Evolutionary conservation across 2,797 vertebrate genomes (phyloP), one percentile per base, ranked within the genome.

Genomic region (Melanotaenia trifasciata): DNA sequence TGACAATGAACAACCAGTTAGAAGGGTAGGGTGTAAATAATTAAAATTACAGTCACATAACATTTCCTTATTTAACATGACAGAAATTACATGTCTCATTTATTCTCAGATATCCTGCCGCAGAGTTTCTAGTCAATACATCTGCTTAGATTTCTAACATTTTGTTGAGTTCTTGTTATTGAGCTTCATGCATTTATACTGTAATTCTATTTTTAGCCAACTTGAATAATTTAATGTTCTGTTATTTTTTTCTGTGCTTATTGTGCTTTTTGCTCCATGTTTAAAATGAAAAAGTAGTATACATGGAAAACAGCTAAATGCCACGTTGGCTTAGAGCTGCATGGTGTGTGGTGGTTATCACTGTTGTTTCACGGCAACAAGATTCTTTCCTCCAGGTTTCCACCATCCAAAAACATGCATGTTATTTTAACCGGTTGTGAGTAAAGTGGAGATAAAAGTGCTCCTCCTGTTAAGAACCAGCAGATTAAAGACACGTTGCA

Each of bases 81-180:
- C 3, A 58, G 58, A 40, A 83, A 87, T 77, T 51, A 81, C 66
- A 53, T 3, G 36, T 74, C 3, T 14, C 38, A 6, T 32, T 72
- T 71, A 36, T 13, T 43, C 50, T 36, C 11, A 32, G 18, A 50
- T 22, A 24, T 61, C 8, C 24, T 59, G 54, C 60, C 38, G 35
- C 36, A 72, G 3, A 24, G 6, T 61, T 33, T 45, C 5, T 50
- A n/a, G 9, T 45, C 12, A 1, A 38, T 10, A 12, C 78, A 50
- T 45, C 16, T 32, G 24, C 36, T 9, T 64, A 40, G 11, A 45
- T 45, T 14, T 45, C 16, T 6, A 45, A 45, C 43, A 45, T 2
- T 36, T 36, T 36, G 6, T 36, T 36, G 35, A 20, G 43, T 20
- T 45, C 5, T 18, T 45, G 11, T 43, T 43, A 40, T 14, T 43